Conservation (phyloP, 2,797 vertebrate genomes). For the Thamnophis elegans region DNA sequence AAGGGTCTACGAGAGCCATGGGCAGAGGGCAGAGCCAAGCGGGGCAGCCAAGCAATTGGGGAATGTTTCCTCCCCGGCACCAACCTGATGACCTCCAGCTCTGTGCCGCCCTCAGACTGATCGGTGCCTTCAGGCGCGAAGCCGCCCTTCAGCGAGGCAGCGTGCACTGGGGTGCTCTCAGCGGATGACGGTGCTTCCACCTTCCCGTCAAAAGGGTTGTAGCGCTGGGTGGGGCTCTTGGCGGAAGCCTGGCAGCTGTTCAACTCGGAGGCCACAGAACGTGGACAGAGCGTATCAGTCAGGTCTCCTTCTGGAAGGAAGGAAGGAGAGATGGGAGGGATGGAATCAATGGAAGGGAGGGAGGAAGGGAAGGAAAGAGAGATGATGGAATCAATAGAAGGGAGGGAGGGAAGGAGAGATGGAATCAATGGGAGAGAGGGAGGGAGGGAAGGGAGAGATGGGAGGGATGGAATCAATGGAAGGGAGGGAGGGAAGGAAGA, state of each 20-base stretch:
- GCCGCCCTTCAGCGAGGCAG: conserved; percentile 56
- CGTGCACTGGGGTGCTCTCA: conserved; percentile 85
- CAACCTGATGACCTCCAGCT: conserved; percentile 96
- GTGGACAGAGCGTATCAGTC: conserved; percentile 86
- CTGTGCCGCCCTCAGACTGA: conserved; percentile 68
- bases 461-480: too few species aligned
- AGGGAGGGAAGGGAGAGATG: too few species aligned
- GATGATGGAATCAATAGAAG: too few species aligned
- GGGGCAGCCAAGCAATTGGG: neutral
- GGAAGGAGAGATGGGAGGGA: neutral
- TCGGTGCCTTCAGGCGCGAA: conserved; percentile 67
- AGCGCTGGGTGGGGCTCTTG: conserved; percentile 83
- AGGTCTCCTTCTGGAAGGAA: conserved; percentile 86
- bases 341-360: too few species aligned
- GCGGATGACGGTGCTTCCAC: conserved; percentile 68
- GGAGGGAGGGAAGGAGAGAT: too few species aligned
- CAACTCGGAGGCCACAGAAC: conserved; percentile 80
- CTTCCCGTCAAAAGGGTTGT: conserved; percentile 90
- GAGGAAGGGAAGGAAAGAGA: too few species aligned
- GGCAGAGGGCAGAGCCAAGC: neutral
- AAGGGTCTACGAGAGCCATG: neutral
- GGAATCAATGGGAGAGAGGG: too few species aligned
- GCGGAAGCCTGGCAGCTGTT: conserved; percentile 52
- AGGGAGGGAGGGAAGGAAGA: too few species aligned
- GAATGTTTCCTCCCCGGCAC: neutral